phyloP scores from a whole-genome alignment of 2,888 invertebrate species.

The Ernsta delagoae region DNA sequence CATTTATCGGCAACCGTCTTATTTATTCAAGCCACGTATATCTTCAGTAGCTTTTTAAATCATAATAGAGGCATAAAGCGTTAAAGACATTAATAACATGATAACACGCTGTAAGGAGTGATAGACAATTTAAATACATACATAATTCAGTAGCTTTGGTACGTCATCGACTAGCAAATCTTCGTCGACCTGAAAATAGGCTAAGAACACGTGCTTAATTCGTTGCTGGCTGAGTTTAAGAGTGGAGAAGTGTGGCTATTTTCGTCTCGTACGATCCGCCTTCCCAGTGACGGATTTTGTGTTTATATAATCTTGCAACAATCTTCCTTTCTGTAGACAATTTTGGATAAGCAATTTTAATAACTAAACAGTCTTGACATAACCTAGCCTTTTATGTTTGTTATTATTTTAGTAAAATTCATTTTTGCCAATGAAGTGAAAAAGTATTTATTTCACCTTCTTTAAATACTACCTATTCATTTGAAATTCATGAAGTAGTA shows the following conservation, averaged over 20 bases:
- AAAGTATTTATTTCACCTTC: too few relatives aligned
- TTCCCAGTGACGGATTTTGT: neutral
- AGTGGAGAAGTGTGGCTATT: slow-evolving; percentile 8
- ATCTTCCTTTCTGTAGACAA: too few relatives aligned
- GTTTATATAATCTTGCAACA: too few relatives aligned
- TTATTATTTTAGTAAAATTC: too few relatives aligned
- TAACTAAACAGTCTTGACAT: too few relatives aligned
- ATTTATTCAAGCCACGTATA: slow-evolving; percentile 6
- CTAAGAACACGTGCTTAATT: slow-evolving; percentile 42
- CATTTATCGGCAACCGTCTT: slow-evolving; percentile 5
- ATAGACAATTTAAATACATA: slow-evolving; percentile 38
- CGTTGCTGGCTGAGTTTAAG: slow-evolving; percentile 6
- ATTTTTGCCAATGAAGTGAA: too few relatives aligned
- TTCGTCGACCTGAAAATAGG: slow-evolving; percentile 43
- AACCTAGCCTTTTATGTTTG: too few relatives aligned
- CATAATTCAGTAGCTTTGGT: slow-evolving; percentile 41
- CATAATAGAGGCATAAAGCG: slow-evolving; percentile 1
- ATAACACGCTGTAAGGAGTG: neutral
- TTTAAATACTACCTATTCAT: too few relatives aligned
- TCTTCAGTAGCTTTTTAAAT: slow-evolving; percentile 11
- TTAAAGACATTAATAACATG: neutral
- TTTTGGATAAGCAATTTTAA: too few relatives aligned
- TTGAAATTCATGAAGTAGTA: too few relatives aligned
- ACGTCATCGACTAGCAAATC: slow-evolving; percentile 39
- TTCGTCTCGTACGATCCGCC: neutral